These are phyloP conservation scores for Sylvietta virens DNA, from an alignment of 2,113 vertebrate species.

Conservation along the genomic window DNA sequence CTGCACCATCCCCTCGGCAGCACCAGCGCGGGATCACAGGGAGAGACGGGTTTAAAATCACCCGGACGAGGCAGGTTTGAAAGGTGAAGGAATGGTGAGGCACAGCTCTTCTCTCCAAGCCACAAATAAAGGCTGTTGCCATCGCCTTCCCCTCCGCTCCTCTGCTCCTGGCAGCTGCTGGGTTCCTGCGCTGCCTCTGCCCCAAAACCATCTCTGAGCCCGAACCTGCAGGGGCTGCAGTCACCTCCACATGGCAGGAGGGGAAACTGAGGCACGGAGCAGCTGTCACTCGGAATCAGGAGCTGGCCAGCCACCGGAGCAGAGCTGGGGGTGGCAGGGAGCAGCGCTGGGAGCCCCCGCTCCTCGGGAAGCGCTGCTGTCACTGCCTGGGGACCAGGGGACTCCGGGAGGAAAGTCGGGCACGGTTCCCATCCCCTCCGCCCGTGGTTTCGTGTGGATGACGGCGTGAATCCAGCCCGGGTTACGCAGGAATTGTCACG, in stretches of 20 bases:
- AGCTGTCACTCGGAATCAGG: not conserved
- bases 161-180: not conserved
- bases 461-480: not conserved
- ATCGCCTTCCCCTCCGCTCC: not conserved
- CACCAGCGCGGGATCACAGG: rapidly evolving
- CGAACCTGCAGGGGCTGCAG: not conserved
- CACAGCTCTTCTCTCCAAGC: not conserved
- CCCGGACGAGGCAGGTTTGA: not conserved
- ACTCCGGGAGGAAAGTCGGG: not conserved
- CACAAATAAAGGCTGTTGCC: not conserved
- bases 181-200: not conserved
- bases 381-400: not conserved
- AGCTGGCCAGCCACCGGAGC: not conserved
- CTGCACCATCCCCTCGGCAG: not conserved
- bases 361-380: not conserved
- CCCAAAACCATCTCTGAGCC: not conserved
- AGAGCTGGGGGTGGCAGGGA: not conserved
- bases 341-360: not conserved
- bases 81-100: not conserved
- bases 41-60: rapidly evolving
- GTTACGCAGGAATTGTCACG: not conserved
- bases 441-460: not conserved
- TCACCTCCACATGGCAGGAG: rapidly evolving
- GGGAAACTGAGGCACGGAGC: not conserved
- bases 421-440: not conserved